phyloP scores from a whole-genome alignment of 1,140 invertebrate genomes.

The Leucophenga varia region DNA sequence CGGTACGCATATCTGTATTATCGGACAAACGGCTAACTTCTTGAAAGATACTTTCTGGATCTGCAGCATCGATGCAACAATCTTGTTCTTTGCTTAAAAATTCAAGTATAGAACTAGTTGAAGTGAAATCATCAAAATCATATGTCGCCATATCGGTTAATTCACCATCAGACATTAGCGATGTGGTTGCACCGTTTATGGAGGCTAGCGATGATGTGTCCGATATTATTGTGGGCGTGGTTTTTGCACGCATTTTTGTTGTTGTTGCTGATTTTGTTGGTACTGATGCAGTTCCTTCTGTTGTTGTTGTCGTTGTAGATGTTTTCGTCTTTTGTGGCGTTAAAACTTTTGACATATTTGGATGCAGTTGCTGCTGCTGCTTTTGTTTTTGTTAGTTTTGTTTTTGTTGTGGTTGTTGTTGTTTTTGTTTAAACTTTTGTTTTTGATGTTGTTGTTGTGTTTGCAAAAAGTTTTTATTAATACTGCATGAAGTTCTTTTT shows the following conservation, averaged over 20 bases:
- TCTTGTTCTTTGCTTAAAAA: slow-evolving; percentile 51
- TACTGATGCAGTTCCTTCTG: neutral
- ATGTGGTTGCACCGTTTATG: neutral
- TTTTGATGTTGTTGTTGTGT: no score
- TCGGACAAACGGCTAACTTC: slow-evolving; percentile 49
- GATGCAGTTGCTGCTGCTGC: no score
- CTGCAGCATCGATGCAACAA: slow-evolving; percentile 31
- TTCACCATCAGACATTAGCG: neutral
- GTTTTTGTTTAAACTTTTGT: no score
- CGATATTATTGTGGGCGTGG: slow-evolving; percentile 11
- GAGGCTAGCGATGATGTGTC: neutral
- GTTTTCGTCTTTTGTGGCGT: slow-evolving; percentile 32
- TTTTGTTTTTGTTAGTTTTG: no score
- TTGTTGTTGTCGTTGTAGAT: no score
- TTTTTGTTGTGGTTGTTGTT: no score
- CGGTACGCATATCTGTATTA: slow-evolving; percentile 42
- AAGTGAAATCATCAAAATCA: slow-evolving; percentile 35
- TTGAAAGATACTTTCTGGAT: slow-evolving; percentile 50
- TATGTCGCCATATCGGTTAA: neutral
- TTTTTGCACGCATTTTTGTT: slow-evolving; percentile 2
- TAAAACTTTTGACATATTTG: slow-evolving; percentile 38
- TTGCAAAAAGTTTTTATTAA: no score
- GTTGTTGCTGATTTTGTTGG: neutral
- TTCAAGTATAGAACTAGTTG: slow-evolving; percentile 47
- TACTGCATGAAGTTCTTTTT: no score